These are phyloP conservation scores for Ursus arctos DNA, from an alignment of 2,113 vertebrate species.

Conservation along the genomic window DNA sequence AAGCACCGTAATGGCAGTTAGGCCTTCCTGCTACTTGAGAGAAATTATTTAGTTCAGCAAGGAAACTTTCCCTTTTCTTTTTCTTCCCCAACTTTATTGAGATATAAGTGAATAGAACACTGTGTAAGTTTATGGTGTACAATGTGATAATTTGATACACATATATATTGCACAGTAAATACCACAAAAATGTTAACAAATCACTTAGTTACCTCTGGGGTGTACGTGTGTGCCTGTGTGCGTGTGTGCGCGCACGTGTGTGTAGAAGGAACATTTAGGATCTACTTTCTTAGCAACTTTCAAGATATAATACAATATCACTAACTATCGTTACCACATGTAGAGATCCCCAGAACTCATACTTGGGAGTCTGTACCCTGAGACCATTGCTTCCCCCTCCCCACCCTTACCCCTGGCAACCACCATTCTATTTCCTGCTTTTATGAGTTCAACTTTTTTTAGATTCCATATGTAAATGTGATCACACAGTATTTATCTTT, in stretches of 20 bases:
- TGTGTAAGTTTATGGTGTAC: background rate
- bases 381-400: background rate
- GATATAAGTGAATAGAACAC: background rate
- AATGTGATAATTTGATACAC: background rate
- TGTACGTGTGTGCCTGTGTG: too few species aligned
- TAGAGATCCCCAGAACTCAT: background rate
- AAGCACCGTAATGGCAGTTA: background rate
- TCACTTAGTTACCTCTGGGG: background rate
- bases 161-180: background rate
- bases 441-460: background rate
- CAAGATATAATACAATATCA: background rate
- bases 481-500: background rate
- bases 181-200: background rate
- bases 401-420: rapidly evolving
- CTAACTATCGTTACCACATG: background rate
- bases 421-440: background rate
- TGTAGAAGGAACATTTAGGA: background rate
- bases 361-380: background rate
- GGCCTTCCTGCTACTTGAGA: background rate
- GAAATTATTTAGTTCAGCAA: background rate
- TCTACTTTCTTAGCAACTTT: background rate
- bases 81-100: background rate
- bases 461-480: background rate
- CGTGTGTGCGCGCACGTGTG: background rate
- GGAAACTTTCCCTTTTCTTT: background rate